A percentile compares a stretch with the other conserved stretches of the same genome.
phyloP scores from a whole-genome alignment of 2,113 vertebrate species.

The Lepisosteus osseus region DNA sequence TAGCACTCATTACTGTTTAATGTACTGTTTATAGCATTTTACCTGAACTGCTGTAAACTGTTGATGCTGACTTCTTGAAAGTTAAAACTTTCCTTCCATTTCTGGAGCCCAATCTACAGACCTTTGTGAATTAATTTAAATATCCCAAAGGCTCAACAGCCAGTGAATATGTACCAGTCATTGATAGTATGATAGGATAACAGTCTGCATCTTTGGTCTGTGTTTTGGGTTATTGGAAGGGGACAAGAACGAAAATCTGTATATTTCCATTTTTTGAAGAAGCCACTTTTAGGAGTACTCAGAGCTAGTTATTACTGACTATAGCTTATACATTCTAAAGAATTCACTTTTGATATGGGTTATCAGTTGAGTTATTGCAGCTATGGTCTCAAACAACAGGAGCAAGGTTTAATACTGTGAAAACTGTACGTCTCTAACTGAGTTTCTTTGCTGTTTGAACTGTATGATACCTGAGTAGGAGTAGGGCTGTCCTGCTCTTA shows the following conservation, averaged over 20 bases:
- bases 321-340: neutral
- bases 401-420: neutral
- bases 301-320: too few relatives aligned
- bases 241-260: too few relatives aligned
- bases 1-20: too few relatives aligned
- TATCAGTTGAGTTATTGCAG: neutral
- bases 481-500: neutral
- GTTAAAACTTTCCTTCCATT: conserved; percentile 6
- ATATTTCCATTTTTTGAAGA: too few relatives aligned
- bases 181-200: too few relatives aligned
- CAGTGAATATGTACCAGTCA: neutral
- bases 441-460: neutral
- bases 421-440: neutral
- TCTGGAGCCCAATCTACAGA: conserved; percentile 19
- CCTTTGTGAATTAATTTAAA: conserved; percentile 19
- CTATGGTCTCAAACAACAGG: neutral
- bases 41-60: neutral
- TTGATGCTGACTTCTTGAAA: neutral
- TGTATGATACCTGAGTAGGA: conserved; percentile 3
- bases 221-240: too few relatives aligned
- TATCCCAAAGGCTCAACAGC: neutral
- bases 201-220: too few relatives aligned
- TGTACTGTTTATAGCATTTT: neutral
- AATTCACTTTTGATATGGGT: neutral
- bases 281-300: too few relatives aligned